Base-by-base conservation (phyloP, 2,888 invertebrate genomes). In the Brachyopa scutellaris region DNA sequence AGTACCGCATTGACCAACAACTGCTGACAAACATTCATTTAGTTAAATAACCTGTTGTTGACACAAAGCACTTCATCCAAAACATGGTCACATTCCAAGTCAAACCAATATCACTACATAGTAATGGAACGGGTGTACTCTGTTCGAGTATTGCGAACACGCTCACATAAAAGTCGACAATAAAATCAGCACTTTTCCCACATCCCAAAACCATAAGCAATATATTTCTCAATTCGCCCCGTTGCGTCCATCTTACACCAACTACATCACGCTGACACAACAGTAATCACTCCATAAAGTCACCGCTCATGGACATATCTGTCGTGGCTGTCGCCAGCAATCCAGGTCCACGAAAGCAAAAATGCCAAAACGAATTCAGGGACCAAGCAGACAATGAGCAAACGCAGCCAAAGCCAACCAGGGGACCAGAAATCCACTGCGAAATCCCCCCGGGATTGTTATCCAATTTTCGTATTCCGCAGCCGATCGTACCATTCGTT, bases 281-380 rank as follows among this genome's bases (percentile, higher is more conserved):
- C 79, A 79, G 79, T 79, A 79, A 79, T 79, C 73, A 79, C 67
- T 79, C 73, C 79, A 79, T 79, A 79, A 79, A 79, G 73, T 79
- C 79, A 79, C 73, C 53, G 61, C 73, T 73, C 73, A 45, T 61
- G 73, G 73, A 74, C 73, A 61, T 73, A 73, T 70, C 59, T 19
- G 42, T 45, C 17, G 47, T 59, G 29, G 73, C 23, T 23, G 73
- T 33, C 31, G 40, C 36, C 57, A 33, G 7, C 36, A 8, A 26
- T 23, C 23, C 38, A 33, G n/a, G n/a, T 57, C 36, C 66, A 15
- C 13, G 9, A 47, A 42, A 57, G 55, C 17, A 67, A 67, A 67
- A 79, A 66, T 59, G 31, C 42, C 33, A 49, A 62, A 72, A 57
- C 40, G 33, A 55, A 72, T 78, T 57, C 57, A 36, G 7, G 13